These are phyloP conservation scores for Poicephalus meyeri DNA, from an alignment of 2,113 vertebrate species.

Conservation along the genomic window DNA sequence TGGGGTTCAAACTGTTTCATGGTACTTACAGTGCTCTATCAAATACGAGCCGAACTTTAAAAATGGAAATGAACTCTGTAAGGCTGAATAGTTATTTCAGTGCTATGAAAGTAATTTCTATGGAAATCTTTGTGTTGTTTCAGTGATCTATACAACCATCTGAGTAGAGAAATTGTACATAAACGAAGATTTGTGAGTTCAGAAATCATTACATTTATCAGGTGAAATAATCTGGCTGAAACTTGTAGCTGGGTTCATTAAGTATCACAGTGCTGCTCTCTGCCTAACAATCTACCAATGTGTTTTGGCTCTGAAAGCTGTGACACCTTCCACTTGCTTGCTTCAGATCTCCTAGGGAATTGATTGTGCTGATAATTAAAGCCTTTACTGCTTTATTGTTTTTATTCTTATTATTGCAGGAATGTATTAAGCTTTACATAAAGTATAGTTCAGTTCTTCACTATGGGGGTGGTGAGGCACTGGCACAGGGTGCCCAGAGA, in stretches of 20 bases:
- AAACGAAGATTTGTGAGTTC: background rate
- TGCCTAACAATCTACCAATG: background rate
- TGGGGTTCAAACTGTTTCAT: background rate
- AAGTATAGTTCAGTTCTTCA: background rate
- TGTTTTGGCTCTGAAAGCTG: background rate
- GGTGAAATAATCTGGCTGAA: background rate
- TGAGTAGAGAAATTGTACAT: background rate
- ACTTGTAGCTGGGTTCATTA: background rate
- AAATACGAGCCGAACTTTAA: background rate
- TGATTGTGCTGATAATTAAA: background rate
- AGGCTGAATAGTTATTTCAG: accelerated
- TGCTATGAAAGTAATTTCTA: accelerated
- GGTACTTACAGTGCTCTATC: background rate
- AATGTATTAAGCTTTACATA: background rate
- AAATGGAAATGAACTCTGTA: background rate
- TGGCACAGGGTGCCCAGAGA: background rate
- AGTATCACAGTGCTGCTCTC: background rate
- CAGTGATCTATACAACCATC: accelerated
- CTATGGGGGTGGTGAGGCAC: accelerated
- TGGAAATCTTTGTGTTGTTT: background rate
- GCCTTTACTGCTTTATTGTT: background rate
- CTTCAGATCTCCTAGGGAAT: background rate
- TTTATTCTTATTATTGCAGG: background rate
- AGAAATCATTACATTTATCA: background rate
- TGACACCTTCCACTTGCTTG: background rate